Base-by-base conservation (phyloP, 2,113 vertebrate species). In the Scartelaos histophorus region DNA sequence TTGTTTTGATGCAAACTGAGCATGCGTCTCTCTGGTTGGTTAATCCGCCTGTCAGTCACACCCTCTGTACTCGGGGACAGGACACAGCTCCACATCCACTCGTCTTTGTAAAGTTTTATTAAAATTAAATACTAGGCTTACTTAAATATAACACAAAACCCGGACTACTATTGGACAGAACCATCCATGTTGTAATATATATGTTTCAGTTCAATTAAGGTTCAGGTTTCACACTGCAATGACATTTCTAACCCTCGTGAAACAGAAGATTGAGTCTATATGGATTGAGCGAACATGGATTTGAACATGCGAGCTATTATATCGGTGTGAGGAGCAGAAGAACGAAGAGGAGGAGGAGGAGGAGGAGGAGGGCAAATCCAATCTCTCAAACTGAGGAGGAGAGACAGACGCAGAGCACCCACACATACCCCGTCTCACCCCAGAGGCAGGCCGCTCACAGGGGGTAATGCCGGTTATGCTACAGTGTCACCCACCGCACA, bases 381-480 rank as follows among this genome's bases (percentile, higher is more conserved):
- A 58, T 58, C 56, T 58, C 56, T 58, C 56, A 58, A 58, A 58
- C 56, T 58, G 56, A 58, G 56, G 56, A 58, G 56, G 12, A 58
- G 56, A 58, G 56, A 58, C 56, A 58, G 56, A 58, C 22, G 13
- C 13, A 7, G 12, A 58, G 56, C 24, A 25, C 56, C 13, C 7
- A 11, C 22, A 10, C 54, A 15, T 22, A 13, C 56, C 22, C 6
- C 12, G 22, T 58, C 56, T 24, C 24, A 58, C 56, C 56, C 56
- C 56, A 25, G 13, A 58, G 22, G 56, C 24, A 25, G 21, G 13
- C 56, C 21, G 51, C 51, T 54, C 19, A n/a, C 7, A n/a, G 51
- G 51, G 51, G 19, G 4, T n/a, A 54, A 54, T 10, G n/a, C 10
- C n/a, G 19, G n/a, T 54, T 54, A 54, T 11, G 9, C 19, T 54